Evolutionary conservation across 1,140 invertebrate genomes (phyloP).

Genomic region (Drosophila hydei): DNA sequence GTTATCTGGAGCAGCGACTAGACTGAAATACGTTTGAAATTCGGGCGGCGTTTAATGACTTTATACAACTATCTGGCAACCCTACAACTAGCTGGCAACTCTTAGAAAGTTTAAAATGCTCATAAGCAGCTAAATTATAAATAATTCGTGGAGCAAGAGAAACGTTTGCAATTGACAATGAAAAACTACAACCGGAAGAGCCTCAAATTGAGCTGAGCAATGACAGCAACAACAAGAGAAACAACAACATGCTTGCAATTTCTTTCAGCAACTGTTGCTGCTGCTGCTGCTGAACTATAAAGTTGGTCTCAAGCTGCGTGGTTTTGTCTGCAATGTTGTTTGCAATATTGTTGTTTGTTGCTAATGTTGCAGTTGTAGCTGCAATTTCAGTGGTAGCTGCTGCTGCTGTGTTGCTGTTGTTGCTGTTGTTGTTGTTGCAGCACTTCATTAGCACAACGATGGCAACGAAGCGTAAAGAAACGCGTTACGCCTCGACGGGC

Average conservation of each 20-base stretch:
- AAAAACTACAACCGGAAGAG: constrained; percentile 21
- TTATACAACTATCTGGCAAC: not conserved
- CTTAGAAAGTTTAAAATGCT: not conserved
- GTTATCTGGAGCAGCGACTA: not conserved
- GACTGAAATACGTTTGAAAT: not conserved
- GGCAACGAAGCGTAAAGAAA: constrained; percentile 67
- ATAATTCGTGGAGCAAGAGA: not conserved
- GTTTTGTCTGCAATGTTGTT: constrained; percentile 33
- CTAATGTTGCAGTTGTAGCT: constrained; percentile 32
- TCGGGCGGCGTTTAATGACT: not conserved
- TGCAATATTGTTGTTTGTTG: too few relatives aligned
- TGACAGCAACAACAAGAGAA: not conserved
- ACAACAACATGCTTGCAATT: not conserved
- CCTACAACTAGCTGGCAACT: not conserved
- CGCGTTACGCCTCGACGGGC: constrained; percentile 56
- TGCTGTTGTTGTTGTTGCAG: constrained; percentile 52
- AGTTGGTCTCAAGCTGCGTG: constrained; percentile 46
- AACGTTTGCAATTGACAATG: not conserved
- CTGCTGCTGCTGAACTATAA: constrained; percentile 13
- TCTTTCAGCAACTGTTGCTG: constrained; percentile 6
- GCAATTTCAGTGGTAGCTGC: constrained; percentile 21
- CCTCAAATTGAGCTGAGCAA: constrained; percentile 1
- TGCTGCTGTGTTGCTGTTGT: constrained; percentile 20
- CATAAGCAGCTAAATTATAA: not conserved
- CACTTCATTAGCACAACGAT: constrained; percentile 68